phyloP scores from a whole-genome alignment of 2,888 invertebrate genomes.

The Keiferia lycopersicella region DNA sequence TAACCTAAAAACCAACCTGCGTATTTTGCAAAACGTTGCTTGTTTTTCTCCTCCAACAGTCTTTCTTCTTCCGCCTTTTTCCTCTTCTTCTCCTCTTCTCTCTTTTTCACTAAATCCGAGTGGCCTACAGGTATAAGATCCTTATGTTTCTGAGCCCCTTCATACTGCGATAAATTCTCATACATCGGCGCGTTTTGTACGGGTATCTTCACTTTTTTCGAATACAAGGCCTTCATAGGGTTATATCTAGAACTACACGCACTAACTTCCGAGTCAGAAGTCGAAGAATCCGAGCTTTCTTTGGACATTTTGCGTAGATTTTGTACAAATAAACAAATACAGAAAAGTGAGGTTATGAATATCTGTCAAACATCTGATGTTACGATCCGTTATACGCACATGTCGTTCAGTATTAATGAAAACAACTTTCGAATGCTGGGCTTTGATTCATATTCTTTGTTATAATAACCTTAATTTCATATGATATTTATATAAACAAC shows the following conservation, averaged over 20 bases:
- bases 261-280: slow-evolving; percentile 69
- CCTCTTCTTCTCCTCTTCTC: slow-evolving; percentile 59
- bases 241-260: slow-evolving; percentile 81
- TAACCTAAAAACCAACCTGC: slow-evolving; percentile 70
- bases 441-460: neutral
- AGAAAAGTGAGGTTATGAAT: slow-evolving; percentile 24
- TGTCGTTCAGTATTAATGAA: neutral
- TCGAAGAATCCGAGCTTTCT: slow-evolving; percentile 59
- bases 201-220: slow-evolving; percentile 78
- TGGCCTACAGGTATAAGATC: slow-evolving; percentile 56
- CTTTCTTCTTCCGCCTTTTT: slow-evolving; percentile 49
- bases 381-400: slow-evolving; percentile 37
- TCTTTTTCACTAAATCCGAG: slow-evolving; percentile 51
- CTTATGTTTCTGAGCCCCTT: slow-evolving; percentile 46
- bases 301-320: slow-evolving; percentile 50
- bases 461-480: too few species aligned
- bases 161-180: slow-evolving; percentile 86
- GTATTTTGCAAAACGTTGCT: slow-evolving; percentile 65
- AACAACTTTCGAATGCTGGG: neutral
- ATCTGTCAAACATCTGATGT: slow-evolving; percentile 27
- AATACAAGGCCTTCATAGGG: slow-evolving; percentile 86
- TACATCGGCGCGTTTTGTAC: slow-evolving; percentile 81
- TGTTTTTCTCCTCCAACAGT: slow-evolving; percentile 61
- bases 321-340: slow-evolving; percentile 23
- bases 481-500: too few species aligned